Evolutionary conservation across 2,113 vertebrate species (phyloP).

Genomic region (Nymphicus hollandicus): DNA sequence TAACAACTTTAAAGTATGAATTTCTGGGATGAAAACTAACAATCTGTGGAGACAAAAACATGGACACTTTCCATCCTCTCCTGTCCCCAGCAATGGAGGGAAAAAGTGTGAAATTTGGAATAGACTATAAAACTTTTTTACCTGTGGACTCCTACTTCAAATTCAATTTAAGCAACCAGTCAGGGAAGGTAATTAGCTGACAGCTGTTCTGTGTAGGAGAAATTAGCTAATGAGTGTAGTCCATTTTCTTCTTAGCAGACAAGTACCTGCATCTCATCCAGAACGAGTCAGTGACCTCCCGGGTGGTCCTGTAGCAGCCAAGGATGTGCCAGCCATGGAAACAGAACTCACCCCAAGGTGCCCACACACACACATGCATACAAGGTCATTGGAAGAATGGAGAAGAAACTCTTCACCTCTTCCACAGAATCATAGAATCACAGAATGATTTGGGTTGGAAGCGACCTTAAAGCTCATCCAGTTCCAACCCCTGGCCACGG

Average conservation of each 20-base stretch:
- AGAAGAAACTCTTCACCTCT: not conserved
- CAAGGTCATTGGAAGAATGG: not conserved
- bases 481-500: not conserved
- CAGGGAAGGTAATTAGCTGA: not conserved
- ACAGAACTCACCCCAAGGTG: not conserved
- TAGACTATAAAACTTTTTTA: not conserved
- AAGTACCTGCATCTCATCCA: not conserved
- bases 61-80: not conserved
- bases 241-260: not conserved
- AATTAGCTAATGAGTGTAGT: not conserved
- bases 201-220: constrained; percentile 6
- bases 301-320: not conserved
- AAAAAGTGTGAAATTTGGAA: not conserved
- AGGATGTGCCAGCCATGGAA: accelerated
- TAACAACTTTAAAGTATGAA: not conserved
- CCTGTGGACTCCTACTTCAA: not conserved
- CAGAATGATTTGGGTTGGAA: not conserved
- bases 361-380: accelerated
- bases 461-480: not conserved
- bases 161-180: not conserved
- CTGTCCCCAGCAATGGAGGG: not conserved
- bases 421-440: not conserved
- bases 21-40: not conserved
- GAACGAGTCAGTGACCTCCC: not conserved
- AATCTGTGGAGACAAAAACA: not conserved